These are phyloP conservation scores for Paedocypris micromegethes DNA, from an alignment of 2,797 vertebrate genomes.

Conservation along the genomic window DNA sequence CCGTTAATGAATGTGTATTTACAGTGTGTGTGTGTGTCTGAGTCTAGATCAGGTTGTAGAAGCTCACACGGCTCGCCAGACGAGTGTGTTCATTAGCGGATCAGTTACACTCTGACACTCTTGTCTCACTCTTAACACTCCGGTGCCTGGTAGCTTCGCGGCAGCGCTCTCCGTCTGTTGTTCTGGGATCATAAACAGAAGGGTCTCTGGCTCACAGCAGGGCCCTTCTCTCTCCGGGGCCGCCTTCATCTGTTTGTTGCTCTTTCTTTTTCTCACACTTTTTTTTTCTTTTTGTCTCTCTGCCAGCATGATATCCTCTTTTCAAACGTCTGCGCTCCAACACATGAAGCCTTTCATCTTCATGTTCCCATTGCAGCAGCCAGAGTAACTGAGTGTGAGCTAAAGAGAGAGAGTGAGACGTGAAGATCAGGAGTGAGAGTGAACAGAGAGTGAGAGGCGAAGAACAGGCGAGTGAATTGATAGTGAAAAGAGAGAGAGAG, in stretches of 20 bases:
- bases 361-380: slow-evolving; percentile 60
- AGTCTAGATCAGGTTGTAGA: too few species aligned
- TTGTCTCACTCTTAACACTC: neutral
- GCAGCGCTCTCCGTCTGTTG: slow-evolving; percentile 12
- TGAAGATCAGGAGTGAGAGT: too few species aligned
- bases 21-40: too few species aligned
- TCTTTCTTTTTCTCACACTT: slow-evolving; percentile 8
- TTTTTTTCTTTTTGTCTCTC: slow-evolving; percentile 47
- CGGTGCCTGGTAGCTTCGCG: too few species aligned
- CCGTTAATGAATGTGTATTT: too few species aligned
- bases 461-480: too few species aligned
- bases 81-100: too few species aligned
- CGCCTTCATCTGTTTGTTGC: slow-evolving; percentile 19
- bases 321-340: slow-evolving; percentile 52
- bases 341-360: slow-evolving; percentile 56
- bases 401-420: too few species aligned
- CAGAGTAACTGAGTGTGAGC: slow-evolving; percentile 16
- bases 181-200: slow-evolving; percentile 27
- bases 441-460: too few species aligned
- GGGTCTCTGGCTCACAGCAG: slow-evolving; percentile 4
- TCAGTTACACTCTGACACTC: slow-evolving; percentile 4
- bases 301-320: slow-evolving; percentile 60
- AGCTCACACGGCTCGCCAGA: too few species aligned
- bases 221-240: slow-evolving; percentile 15
- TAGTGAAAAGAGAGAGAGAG: too few species aligned